Evolutionary conservation across 23 tunicate genomes (phyloP).

Genomic region (Phallusia fumigata): DNA sequence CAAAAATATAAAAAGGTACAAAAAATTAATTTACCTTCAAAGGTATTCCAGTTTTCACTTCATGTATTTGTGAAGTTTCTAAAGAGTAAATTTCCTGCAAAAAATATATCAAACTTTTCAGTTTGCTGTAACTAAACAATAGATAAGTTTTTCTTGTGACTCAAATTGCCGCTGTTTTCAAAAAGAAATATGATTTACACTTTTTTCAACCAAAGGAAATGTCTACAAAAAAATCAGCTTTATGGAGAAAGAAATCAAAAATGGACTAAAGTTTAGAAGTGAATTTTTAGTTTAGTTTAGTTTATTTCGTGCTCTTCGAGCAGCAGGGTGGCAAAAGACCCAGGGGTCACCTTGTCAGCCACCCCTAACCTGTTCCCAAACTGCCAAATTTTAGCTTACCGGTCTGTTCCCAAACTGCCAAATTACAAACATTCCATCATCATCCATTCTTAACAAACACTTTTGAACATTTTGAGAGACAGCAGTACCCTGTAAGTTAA

Average conservation of each 20-base stretch:
- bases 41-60: constrained; percentile 45
- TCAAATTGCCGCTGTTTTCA: too few species aligned
- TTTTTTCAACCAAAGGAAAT: neutral
- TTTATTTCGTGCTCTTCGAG: too few species aligned
- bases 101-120: neutral
- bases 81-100: constrained; percentile 58
- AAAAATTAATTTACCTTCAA: constrained; percentile 27
- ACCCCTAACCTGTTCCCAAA: too few species aligned
- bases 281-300: too few species aligned
- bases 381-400: too few species aligned
- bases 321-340: too few species aligned
- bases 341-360: too few species aligned
- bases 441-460: constrained; percentile 15
- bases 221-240: neutral
- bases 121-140: too few species aligned
- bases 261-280: too few species aligned
- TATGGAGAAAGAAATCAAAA: neutral
- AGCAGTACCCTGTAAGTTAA: neutral
- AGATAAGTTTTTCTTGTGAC: too few species aligned
- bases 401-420: constrained; percentile 2
- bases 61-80: constrained; percentile 60
- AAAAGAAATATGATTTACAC: neutral
- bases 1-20: too few species aligned
- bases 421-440: constrained; percentile 8
- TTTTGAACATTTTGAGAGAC: neutral